These are phyloP conservation scores for Selene dorsalis DNA, from an alignment of 2,797 vertebrate genomes.

Conservation along the genomic window DNA sequence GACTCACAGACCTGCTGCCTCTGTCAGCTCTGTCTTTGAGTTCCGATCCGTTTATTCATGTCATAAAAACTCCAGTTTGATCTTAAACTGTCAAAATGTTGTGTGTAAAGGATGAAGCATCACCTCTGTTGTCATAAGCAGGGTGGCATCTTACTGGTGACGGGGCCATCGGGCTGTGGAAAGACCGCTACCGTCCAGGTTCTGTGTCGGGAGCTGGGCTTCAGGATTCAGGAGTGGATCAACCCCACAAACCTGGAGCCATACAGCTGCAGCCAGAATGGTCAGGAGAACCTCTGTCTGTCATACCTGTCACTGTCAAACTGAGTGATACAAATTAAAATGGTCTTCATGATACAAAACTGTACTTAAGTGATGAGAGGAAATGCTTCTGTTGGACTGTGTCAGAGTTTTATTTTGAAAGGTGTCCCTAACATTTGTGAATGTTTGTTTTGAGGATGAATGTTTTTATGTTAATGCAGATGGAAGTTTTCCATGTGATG, in stretches of 20 bases:
- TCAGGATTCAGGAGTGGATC: slow-evolving; percentile 93
- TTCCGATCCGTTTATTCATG: background rate
- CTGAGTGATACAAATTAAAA: background rate
- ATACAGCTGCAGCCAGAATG: slow-evolving; percentile 81
- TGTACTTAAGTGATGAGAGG: background rate
- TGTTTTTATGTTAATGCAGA: background rate
- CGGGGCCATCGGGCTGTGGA: slow-evolving; percentile 93
- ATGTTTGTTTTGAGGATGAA: background rate
- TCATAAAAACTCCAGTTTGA: background rate
- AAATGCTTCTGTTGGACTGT: background rate
- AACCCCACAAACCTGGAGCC: slow-evolving; percentile 86
- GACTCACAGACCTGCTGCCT: background rate
- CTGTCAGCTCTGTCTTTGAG: background rate
- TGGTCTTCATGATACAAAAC: background rate
- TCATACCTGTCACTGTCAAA: background rate
- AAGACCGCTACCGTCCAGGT: slow-evolving; percentile 92
- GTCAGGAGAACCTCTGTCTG: slow-evolving; percentile 74
- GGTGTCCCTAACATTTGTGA: background rate
- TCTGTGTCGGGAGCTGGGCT: slow-evolving; percentile 85
- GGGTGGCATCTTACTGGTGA: slow-evolving; percentile 90
- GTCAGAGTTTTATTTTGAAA: slow-evolving; percentile 4
- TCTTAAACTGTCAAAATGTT: background rate
- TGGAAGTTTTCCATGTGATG: background rate
- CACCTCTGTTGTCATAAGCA: slow-evolving; percentile 68
- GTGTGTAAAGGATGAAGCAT: background rate